Evolutionary conservation across 2,888 invertebrate species (phyloP).

Genomic region (Ophioninae sp.): DNA sequence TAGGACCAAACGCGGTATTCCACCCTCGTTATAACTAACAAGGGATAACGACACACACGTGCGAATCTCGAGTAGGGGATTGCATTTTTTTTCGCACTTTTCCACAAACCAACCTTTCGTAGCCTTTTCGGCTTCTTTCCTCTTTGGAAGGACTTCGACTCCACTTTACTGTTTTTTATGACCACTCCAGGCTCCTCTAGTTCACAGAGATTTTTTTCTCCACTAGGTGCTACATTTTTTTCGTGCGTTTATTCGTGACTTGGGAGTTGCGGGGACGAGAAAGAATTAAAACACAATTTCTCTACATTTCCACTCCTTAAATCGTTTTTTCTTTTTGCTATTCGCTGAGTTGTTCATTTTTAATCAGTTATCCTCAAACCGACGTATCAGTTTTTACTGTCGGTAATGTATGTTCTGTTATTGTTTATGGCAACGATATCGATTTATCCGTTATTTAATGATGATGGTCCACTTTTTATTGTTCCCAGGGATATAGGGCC

Average conservation of each 20-base stretch:
- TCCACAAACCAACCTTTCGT: slow-evolving; percentile 40
- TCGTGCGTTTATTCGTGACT: slow-evolving; percentile 28
- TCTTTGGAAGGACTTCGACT: slow-evolving; percentile 10
- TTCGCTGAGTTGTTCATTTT: too few relatives aligned
- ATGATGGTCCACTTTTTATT: too few relatives aligned
- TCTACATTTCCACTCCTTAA: background rate
- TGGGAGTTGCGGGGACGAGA: slow-evolving; percentile 16
- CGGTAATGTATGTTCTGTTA: too few relatives aligned
- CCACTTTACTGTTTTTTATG: slow-evolving; percentile 2
- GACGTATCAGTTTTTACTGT: too few relatives aligned
- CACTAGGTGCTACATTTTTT: slow-evolving; percentile 13
- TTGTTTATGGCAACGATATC: too few relatives aligned
- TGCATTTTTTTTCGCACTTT: slow-evolving; percentile 44
- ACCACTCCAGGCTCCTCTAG: slow-evolving; percentile 15
- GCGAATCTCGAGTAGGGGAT: slow-evolving; percentile 66
- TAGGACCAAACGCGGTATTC: slow-evolving; percentile 54
- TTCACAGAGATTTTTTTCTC: slow-evolving; percentile 8
- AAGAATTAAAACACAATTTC: slow-evolving; percentile 41
- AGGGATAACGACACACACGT: slow-evolving; percentile 77
- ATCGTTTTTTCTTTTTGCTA: slow-evolving; percentile 17
- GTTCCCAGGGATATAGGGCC: too few relatives aligned
- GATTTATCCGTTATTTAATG: too few relatives aligned
- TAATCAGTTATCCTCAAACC: too few relatives aligned
- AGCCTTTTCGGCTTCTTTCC: slow-evolving; percentile 36
- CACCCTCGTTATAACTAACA: slow-evolving; percentile 77